Evolutionary conservation across 2,888 invertebrate genomes (phyloP).

Genomic region (Eilema caniola): DNA sequence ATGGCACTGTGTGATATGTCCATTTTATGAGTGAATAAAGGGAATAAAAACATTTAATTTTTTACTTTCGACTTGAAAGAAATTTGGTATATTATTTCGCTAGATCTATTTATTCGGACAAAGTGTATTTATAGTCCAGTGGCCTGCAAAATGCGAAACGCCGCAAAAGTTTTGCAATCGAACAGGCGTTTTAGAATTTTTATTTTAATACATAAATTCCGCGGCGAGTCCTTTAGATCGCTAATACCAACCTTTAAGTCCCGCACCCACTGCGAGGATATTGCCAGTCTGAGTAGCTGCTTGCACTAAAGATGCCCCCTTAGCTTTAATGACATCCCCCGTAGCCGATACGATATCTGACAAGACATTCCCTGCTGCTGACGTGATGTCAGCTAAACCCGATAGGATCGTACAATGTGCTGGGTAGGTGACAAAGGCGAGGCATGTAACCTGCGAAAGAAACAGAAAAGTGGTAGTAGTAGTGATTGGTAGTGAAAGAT

Average conservation of each 20-base stretch:
- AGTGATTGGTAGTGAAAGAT: not conserved
- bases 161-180: not conserved
- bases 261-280: not conserved
- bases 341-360: not conserved
- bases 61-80: too few species aligned
- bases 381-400: not conserved
- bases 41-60: too few species aligned
- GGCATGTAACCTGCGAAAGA: slow-evolving; percentile 1
- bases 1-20: too few species aligned
- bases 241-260: slow-evolving; percentile 6
- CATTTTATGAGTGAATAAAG: too few species aligned
- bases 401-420: not conserved
- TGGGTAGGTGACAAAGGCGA: not conserved
- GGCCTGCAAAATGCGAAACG: not conserved
- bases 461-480: not conserved
- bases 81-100: too few species aligned
- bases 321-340: not conserved
- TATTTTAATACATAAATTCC: too few species aligned
- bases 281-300: not conserved
- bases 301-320: not conserved
- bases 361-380: not conserved
- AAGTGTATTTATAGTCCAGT: not conserved
- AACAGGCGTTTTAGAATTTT: not conserved
- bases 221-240: not conserved
- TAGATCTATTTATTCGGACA: too few species aligned